Conservation (phyloP, 2,888 invertebrate genomes). For the Tipula vernalis region DNA sequence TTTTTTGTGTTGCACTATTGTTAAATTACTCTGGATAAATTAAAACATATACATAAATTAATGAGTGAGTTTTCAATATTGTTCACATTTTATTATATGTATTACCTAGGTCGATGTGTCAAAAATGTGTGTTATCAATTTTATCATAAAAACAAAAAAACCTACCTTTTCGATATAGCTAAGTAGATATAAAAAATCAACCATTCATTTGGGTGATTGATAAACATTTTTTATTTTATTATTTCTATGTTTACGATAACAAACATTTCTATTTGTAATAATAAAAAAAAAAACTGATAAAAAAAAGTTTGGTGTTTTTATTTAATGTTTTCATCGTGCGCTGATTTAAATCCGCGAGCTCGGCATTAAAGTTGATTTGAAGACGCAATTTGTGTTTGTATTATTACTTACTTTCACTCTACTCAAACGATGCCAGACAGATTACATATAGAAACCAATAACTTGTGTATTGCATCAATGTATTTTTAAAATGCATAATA, state of each 20-base stretch:
- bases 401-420: not conserved
- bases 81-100: not conserved
- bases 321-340: not conserved
- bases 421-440: not conserved
- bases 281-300: not conserved
- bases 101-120: not conserved
- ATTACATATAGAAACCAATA: not conserved
- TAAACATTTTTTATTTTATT: not conserved
- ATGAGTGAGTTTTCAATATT: not conserved
- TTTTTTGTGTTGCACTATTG: not conserved
- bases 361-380: not conserved
- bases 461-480: not conserved
- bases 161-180: not conserved
- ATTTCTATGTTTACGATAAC: not conserved
- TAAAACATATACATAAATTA: not conserved
- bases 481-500: not conserved
- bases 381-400: not conserved
- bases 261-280: not conserved
- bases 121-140: not conserved
- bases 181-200: not conserved
- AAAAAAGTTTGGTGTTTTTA: too few relatives aligned
- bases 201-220: not conserved
- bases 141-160: not conserved
- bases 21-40: not conserved
- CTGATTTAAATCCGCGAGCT: not conserved